Evolutionary conservation across 2,888 invertebrate species (phyloP).

Genomic region (Hirtodrosophila alboralis): DNA sequence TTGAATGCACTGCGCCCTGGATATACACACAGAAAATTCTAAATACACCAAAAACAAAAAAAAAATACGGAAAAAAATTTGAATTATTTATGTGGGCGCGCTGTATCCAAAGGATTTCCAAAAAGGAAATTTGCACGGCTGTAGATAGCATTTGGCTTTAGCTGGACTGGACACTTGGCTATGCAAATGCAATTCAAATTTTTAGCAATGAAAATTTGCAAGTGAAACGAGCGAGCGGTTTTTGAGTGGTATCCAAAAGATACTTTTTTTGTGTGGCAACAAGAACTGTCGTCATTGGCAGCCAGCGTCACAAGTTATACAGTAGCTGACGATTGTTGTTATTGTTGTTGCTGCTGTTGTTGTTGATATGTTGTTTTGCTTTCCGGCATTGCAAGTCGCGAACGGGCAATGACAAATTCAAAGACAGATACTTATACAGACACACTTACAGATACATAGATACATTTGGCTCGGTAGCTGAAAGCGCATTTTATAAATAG

Average conservation of each 20-base stretch:
- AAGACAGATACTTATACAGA: conserved; percentile 20
- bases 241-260: conserved; percentile 55
- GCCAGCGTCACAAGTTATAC: conserved; percentile 66
- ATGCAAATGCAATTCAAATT: conserved; percentile 73
- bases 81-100: conserved; percentile 63
- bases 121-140: conserved; percentile 13
- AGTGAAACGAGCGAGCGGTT: conserved; percentile 32
- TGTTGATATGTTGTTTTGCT: conserved; percentile 47
- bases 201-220: conserved; percentile 49
- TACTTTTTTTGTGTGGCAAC: conserved; percentile 31
- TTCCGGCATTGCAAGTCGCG: conserved; percentile 71
- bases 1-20: conserved; percentile 71
- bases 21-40: conserved; percentile 17
- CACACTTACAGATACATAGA: conserved; percentile 27
- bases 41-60: conserved; percentile 9
- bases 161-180: conserved; percentile 56
- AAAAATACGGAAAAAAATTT: conserved; percentile 22
- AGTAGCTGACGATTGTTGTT: conserved; percentile 41
- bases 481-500: conserved; percentile 78
- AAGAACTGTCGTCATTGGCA: conserved; percentile 64
- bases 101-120: conserved; percentile 31
- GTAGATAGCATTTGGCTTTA: too few relatives aligned
- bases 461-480: conserved; percentile 55
- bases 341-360: conserved; percentile 21
- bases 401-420: conserved; percentile 39